Conservation (phyloP, 2,113 vertebrate genomes). For the Malaclemys terrapin region DNA sequence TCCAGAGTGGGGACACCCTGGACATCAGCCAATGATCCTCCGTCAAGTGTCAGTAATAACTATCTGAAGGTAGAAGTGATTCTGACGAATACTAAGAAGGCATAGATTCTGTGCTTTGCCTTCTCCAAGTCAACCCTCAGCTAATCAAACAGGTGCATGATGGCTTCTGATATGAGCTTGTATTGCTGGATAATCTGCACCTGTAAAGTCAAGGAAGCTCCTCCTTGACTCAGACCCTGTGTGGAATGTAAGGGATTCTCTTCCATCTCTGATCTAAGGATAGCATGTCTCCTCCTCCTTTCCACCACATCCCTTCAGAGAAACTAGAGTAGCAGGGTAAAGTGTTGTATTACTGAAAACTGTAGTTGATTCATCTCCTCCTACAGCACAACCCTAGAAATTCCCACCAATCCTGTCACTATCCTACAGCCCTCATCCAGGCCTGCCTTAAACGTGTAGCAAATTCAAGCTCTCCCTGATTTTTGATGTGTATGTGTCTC, state of each 20-base stretch:
- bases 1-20: neutral
- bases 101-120: neutral
- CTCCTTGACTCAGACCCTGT: neutral
- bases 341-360: neutral
- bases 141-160: neutral
- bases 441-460: neutral
- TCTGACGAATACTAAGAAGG: neutral
- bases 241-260: neutral
- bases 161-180: neutral
- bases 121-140: neutral
- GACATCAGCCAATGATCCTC: neutral
- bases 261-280: neutral
- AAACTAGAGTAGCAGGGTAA: neutral
- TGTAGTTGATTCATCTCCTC: too few relatives aligned
- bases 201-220: neutral
- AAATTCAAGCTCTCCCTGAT: neutral
- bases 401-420: neutral
- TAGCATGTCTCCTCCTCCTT: neutral
- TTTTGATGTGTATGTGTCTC: neutral
- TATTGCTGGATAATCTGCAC: neutral
- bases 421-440: neutral
- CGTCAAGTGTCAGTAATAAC: accelerated
- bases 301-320: neutral
- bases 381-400: neutral
- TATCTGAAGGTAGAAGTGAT: neutral